These are phyloP conservation scores for Ooceraea biroi DNA, from an alignment of 1,140 invertebrate genomes.

Conservation along the genomic window DNA sequence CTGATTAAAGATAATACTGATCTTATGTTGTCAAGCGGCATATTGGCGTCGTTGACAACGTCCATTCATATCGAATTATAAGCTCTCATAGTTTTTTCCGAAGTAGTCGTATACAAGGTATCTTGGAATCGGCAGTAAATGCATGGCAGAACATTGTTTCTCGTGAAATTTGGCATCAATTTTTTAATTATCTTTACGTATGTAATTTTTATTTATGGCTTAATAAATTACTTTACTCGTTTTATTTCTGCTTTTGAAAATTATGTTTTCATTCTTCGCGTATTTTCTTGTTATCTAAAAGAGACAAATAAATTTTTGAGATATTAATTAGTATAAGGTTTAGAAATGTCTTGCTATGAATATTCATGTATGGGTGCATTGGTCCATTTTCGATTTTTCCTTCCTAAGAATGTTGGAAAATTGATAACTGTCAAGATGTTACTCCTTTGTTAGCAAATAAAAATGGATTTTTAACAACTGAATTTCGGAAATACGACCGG, in stretches of 20 bases:
- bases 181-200: not conserved
- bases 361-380: not conserved
- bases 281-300: not conserved
- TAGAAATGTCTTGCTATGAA: not conserved
- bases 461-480: not conserved
- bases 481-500: not conserved
- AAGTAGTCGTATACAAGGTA: not conserved
- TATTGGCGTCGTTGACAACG: not conserved
- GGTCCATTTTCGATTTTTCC: not conserved
- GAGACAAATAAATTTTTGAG: not conserved
- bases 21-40: slow-evolving; percentile 19
- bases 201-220: not conserved
- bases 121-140: not conserved
- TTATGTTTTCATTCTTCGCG: not conserved
- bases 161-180: not conserved
- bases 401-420: not conserved
- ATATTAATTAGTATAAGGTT: not conserved
- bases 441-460: not conserved
- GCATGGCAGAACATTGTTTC: not conserved
- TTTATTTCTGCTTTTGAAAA: too few relatives aligned
- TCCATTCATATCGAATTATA: not conserved
- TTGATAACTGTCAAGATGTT: not conserved
- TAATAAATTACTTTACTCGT: not conserved
- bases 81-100: not conserved
- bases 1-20: slow-evolving; percentile 38